Evolutionary conservation across 2,888 invertebrate species (phyloP).

Genomic region (Cosmorhoe ocellata): DNA sequence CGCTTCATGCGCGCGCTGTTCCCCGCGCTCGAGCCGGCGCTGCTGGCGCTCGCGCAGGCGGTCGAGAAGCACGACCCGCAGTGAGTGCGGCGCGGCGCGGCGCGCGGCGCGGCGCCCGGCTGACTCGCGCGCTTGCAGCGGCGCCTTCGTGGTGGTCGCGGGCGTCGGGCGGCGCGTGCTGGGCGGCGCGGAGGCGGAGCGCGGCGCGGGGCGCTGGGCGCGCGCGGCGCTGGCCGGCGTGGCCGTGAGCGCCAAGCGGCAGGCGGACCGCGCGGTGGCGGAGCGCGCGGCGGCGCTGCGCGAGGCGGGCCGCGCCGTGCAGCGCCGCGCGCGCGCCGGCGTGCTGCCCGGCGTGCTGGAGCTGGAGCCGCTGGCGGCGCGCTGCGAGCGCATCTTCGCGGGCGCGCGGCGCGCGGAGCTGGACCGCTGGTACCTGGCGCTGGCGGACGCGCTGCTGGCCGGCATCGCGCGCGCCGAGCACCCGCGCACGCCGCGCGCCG

Average conservation of each 20-base stretch:
- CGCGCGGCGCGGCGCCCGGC: slow-evolving; percentile 5
- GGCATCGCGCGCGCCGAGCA: slow-evolving; percentile 87
- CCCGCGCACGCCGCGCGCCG: slow-evolving; percentile 91
- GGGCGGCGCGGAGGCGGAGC: slow-evolving; percentile 85
- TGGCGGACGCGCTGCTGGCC: slow-evolving; percentile 93
- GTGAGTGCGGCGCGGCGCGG: slow-evolving; percentile 92
- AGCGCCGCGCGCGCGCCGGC: slow-evolving; percentile 89
- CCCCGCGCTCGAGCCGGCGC: slow-evolving; percentile 92
- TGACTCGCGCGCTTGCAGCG: slow-evolving; percentile 80
- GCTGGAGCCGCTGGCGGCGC: slow-evolving; percentile 93
- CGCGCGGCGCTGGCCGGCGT: slow-evolving; percentile 65
- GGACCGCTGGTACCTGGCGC: slow-evolving; percentile 91
- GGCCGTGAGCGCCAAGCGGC: slow-evolving; percentile 64
- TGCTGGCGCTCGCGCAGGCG: slow-evolving; percentile 92
- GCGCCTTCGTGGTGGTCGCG: slow-evolving; percentile 96
- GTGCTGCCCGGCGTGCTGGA: slow-evolving; percentile 94
- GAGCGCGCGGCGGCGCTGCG: slow-evolving; percentile 82
- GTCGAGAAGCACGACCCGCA: slow-evolving; percentile 95
- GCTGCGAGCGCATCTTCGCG: slow-evolving; percentile 93
- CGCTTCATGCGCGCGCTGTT: slow-evolving; percentile 95
- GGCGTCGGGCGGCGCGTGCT: slow-evolving; percentile 96
- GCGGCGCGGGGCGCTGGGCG: slow-evolving; percentile 88
- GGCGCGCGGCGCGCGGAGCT: slow-evolving; percentile 86
- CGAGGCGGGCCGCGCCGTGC: slow-evolving; percentile 84
- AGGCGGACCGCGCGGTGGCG: slow-evolving; percentile 92